Evolutionary conservation across 2,888 invertebrate genomes (phyloP), one percentile per base, ranked within the genome.

Genomic region (Sinodicranocentrus sp.): DNA sequence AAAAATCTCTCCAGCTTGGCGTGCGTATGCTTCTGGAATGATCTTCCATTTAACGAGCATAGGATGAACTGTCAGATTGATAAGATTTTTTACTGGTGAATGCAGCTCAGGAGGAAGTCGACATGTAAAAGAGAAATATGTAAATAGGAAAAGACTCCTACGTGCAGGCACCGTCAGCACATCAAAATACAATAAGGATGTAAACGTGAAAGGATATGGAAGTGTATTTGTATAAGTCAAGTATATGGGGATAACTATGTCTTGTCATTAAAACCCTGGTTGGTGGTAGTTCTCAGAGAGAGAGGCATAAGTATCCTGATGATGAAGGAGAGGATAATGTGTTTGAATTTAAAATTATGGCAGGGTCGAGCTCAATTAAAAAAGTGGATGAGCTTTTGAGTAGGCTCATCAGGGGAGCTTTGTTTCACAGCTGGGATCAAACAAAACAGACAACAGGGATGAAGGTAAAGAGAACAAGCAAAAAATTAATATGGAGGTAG

Each of bases 321-420:
- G 48, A 48, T 48, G 44, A 44, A 17, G 33, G 10, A 28, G 28
- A 33, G 19, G 19, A 21, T 33, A 2, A 33, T 39, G 43, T 39
- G 33, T 70, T 73, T 59, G 23, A 57, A 84, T 85, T 84, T 59
- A 71, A 82, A 84, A 72, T 86, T 82, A 85, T 85, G 82, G 71
- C 71, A 78, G 84, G 84, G 84, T 84, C 59, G 80, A 86, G 87
- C 85, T 86, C 87, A 87, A 87, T 87, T 86, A 86, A 87, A 86
- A 84, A 87, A 79, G 79, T 77, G 79, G 71, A 86, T 82, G 82
- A 67, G 67, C 67, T 43, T 43, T 23, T n/a, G 59, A 85, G 80
- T 82, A 85, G 79, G 78, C 87, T 76, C 85, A 82, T 75, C 86
- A 84, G 86, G 88, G 88, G 83, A 85, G 78, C 88, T 87, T 88